Evolutionary conservation across 1,140 invertebrate genomes (phyloP), one percentile per base, ranked within the genome.

Genomic region (Physella acuta): DNA sequence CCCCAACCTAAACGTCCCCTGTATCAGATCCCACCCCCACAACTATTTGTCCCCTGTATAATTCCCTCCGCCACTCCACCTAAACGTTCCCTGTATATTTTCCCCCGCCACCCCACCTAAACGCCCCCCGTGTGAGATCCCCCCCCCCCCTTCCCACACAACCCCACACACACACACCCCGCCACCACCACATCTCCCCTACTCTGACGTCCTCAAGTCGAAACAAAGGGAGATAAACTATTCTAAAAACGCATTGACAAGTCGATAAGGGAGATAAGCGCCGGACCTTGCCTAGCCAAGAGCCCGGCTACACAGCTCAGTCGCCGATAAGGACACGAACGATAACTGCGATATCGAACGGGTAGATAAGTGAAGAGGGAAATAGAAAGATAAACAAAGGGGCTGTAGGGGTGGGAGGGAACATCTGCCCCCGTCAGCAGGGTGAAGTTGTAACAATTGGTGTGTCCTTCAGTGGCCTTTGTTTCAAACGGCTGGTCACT

Each of bases 201-300:
- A 44, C 39, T 3, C 20, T 59, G 56, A 59, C 28, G n/a, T 31
- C 11, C 56, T 31, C 30, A 33, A 59, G 56, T 11, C 56, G n/a
- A 59, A 59, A 59, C 56, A 59, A 59, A 58, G 28, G 31, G 28
- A 59, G 56, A 59, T 59, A 59, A 59, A 31, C 56, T 34, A 34
- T 11, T 20, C 30, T 3, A 31, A 59, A 31, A 36, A 59, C 33
- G 33, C 33, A 59, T 11, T 36, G 31, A 59, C 31, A 31, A 17
- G 28, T 11, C 39, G 8, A 44, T 11, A 20, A 20, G 39, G 39
- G 39, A 44, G 56, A 59, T 59, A 59, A 36, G 2, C 2, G 31
- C 33, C 56, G 56, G 31, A 59, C 56, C 56, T 59, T 34, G 56
- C 31, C 20, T 33, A 4, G 31, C 3, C 33, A 2, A 5, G 56